Evolutionary conservation across 2,888 invertebrate species (phyloP).

Genomic region (Glaucopsyche alexis): DNA sequence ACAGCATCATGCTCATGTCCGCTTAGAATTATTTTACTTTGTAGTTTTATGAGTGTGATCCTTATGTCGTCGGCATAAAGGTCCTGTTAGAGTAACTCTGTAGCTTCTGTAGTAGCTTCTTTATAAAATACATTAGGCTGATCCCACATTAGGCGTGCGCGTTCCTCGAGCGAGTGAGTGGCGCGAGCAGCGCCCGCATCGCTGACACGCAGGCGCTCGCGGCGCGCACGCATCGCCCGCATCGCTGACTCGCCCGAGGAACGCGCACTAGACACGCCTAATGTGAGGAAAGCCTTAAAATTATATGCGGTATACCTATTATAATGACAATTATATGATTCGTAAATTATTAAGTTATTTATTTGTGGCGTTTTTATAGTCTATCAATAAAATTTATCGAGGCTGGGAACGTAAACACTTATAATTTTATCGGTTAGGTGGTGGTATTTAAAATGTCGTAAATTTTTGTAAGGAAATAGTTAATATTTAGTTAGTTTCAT

Average conservation of each 20-base stretch:
- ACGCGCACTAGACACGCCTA: too few relatives aligned
- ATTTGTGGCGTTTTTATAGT: constrained; percentile 10
- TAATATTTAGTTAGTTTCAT: background rate
- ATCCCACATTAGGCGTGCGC: too few relatives aligned
- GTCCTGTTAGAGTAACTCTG: too few relatives aligned
- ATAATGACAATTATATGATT: background rate
- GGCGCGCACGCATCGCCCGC: too few relatives aligned
- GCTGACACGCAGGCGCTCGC: too few relatives aligned
- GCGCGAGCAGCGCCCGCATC: too few relatives aligned
- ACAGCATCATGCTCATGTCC: background rate
- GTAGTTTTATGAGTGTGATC: too few relatives aligned
- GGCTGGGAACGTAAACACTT: constrained; percentile 9
- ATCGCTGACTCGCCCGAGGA: too few relatives aligned
- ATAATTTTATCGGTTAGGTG: background rate
- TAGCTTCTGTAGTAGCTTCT: background rate
- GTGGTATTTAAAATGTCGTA: constrained; percentile 8
- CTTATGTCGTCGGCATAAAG: too few relatives aligned
- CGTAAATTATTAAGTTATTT: constrained; percentile 19
- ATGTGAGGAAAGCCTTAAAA: too few relatives aligned
- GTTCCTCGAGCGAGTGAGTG: too few relatives aligned
- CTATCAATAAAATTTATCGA: constrained; percentile 13
- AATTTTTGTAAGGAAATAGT: constrained; percentile 1
- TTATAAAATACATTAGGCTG: background rate
- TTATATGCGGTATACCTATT: background rate
- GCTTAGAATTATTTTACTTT: too few relatives aligned